Conservation (phyloP, 2,113 vertebrate genomes). For the Colossoma macropomum region DNA sequence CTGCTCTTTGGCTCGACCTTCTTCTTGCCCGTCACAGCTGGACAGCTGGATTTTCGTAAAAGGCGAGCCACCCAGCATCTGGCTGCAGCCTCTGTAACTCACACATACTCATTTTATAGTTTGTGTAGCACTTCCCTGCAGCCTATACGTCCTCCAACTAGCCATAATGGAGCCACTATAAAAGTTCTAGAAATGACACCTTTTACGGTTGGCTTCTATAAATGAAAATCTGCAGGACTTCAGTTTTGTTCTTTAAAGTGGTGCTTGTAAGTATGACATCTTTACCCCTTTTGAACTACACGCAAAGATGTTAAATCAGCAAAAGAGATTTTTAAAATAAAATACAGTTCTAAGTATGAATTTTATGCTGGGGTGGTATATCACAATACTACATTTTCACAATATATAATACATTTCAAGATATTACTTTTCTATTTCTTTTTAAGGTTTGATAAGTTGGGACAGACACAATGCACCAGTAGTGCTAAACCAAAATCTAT, state of each 20-base stretch:
- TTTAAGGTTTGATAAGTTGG: no score
- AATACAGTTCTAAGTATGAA: no score
- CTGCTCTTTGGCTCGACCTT: constrained; percentile 29
- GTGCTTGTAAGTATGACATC: neutral
- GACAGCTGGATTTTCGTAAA: constrained; percentile 41
- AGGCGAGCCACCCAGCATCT: constrained; percentile 43
- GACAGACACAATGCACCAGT: no score
- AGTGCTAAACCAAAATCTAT: no score
- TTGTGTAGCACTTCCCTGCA: constrained; percentile 20
- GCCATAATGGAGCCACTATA: neutral
- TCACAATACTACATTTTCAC: no score
- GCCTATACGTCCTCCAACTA: constrained; percentile 1
- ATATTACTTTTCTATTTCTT: no score
- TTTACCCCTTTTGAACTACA: neutral
- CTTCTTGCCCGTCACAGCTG: constrained; percentile 26
- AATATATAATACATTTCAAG: no score
- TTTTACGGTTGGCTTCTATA: neutral
- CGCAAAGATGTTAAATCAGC: neutral
- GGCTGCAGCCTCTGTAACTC: constrained; percentile 42
- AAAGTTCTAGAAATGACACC: constrained; percentile 5
- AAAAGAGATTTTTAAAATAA: no score
- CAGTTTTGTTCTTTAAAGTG: neutral
- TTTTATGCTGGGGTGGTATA: no score
- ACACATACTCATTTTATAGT: constrained; percentile 19
- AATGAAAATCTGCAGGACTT: neutral